A percentile compares a stretch with the other conserved stretches of the same genome.
phyloP scores from a whole-genome alignment of 1,140 invertebrate genomes.

The Cheumatopsyche charites region DNA sequence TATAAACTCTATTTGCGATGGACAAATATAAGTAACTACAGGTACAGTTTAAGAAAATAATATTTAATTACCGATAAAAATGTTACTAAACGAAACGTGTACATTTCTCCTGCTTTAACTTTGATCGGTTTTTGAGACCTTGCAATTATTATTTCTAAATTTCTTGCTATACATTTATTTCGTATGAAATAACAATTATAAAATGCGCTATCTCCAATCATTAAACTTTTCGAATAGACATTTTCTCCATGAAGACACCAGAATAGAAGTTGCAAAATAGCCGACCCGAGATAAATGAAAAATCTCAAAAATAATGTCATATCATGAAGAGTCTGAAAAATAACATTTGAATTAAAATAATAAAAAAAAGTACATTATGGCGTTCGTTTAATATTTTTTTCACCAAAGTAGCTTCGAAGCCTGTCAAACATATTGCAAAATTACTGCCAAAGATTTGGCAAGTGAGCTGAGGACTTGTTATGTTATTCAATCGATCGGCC shows the following conservation, averaged over 20 bases:
- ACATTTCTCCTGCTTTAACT: constrained; percentile 50
- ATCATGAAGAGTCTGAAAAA: constrained; percentile 39
- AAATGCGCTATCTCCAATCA: constrained; percentile 50
- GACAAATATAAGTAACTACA: background rate
- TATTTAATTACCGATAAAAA: constrained; percentile 29
- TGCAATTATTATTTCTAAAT: constrained; percentile 50
- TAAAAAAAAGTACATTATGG: background rate
- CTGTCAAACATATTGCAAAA: constrained; percentile 45
- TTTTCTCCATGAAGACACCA: constrained; percentile 43
- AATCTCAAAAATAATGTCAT: constrained; percentile 31
- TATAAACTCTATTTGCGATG: background rate
- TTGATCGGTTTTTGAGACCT: constrained; percentile 52
- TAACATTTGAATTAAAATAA: background rate
- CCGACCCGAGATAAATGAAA: constrained; percentile 25
- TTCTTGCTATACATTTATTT: constrained; percentile 41
- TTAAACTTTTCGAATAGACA: constrained; percentile 41
- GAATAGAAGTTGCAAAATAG: constrained; percentile 35
- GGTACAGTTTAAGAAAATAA: background rate
- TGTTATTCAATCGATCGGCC: constrained; percentile 29
- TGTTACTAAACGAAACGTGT: constrained; percentile 34
- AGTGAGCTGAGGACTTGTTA: constrained; percentile 39
- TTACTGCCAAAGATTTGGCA: constrained; percentile 37
- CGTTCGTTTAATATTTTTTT: background rate
- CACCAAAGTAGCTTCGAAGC: constrained; percentile 45
- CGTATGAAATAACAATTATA: constrained; percentile 46